Evolutionary conservation across 2,888 invertebrate genomes (phyloP), one percentile per base, ranked within the genome.

Genomic region (Ennomos fuscantarius): DNA sequence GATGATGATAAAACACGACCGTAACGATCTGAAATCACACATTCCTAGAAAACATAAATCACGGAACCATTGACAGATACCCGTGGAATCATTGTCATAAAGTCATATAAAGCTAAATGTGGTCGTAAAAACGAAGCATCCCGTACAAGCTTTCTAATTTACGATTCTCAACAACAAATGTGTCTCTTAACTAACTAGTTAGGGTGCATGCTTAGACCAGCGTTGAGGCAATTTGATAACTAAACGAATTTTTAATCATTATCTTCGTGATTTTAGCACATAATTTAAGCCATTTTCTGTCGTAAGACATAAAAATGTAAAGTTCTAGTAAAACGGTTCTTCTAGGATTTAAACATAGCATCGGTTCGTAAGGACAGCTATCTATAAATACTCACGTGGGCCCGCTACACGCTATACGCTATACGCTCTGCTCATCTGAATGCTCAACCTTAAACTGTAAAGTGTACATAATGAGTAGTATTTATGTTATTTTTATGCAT

Each of bases 401-500:
- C 5, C 24, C 24, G 42, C 43, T 41, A 1, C 15, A 50, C 39
- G 44, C 45, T 35, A n/a, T 1, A 9, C 44, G 37, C 8, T 0
- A 44, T n/a, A 49, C 37, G 43, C 45, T 39, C 10, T 1, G 6
- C 44, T 11, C 8, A 0, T 41, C 13, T 33, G 1, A 41, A 53
- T 35, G 49, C 55, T 51, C 56, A 36, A 53, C 40, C 51, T 55
- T 53, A 46, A 42, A 11, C 41, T 62, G 60, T 66, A 66, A 49
- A 60, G 45, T 59, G 55, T 57, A 63, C 68, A 70, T 79, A 78
- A 79, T 77, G 72, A 75, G 66, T 62, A 42, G 75, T 79, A 80
- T 81, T 85, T 81, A 84, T 81, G 81, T 74, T 78, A 63, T 84
- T 82, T 82, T 83, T 84, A 86, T 86, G 80, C 81, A 82, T 82